These are phyloP conservation scores for Pycnonotus jocosus DNA, from an alignment of 2,113 vertebrate genomes.

Conservation along the genomic window DNA sequence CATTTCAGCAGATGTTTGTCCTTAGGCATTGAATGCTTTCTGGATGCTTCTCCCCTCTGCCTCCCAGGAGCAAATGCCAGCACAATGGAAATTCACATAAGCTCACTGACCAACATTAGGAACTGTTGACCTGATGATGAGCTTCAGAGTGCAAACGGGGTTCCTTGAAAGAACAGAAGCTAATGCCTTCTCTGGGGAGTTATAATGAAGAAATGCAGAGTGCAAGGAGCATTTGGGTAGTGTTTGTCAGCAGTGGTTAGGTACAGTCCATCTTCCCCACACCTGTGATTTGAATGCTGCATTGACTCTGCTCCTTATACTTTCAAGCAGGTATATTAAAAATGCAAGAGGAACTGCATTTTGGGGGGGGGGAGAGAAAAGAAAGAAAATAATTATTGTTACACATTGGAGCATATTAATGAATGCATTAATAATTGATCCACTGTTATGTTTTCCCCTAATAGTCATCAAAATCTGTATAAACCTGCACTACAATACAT, in stretches of 20 bases:
- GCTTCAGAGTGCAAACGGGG: background rate
- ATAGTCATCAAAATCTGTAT: slow-evolving; percentile 77
- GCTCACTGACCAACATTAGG: slow-evolving; percentile 1
- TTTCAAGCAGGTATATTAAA: slow-evolving; percentile 65
- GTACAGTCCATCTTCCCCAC: background rate
- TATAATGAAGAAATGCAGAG: slow-evolving; percentile 27
- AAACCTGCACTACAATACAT: slow-evolving; percentile 66
- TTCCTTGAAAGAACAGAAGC: background rate
- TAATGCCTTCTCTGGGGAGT: slow-evolving; percentile 15
- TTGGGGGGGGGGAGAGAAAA: background rate
- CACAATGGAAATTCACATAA: background rate
- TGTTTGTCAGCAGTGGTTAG: slow-evolving; percentile 36
- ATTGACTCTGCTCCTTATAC: slow-evolving; percentile 28
- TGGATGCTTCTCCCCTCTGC: background rate
- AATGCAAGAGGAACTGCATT: slow-evolving; percentile 62
- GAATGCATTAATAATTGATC: slow-evolving; percentile 78
- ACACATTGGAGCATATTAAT: slow-evolving; percentile 75
- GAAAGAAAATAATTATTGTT: slow-evolving; percentile 71
- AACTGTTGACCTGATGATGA: background rate
- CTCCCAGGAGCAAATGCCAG: slow-evolving; percentile 34
- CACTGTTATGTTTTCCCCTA: slow-evolving; percentile 69
- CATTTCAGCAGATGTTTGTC: slow-evolving; percentile 46
- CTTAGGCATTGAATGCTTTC: slow-evolving; percentile 33
- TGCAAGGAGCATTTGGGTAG: background rate
- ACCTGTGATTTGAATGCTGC: slow-evolving; percentile 11